Evolutionary conservation across 2,113 vertebrate genomes (phyloP).

Genomic region (Percina caprodes): DNA sequence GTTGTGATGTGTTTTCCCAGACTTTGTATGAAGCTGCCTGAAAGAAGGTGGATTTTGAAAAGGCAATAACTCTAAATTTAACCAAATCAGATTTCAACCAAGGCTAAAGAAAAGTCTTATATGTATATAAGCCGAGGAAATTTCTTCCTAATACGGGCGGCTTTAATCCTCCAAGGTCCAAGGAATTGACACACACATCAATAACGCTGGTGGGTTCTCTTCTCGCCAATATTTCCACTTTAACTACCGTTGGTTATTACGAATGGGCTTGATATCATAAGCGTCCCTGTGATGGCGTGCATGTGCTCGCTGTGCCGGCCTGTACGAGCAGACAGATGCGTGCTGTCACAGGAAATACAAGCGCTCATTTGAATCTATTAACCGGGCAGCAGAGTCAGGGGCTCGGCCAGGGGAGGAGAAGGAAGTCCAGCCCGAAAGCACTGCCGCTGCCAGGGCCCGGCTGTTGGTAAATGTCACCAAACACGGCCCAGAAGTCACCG

Average conservation of each 20-base stretch:
- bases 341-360: slow-evolving; percentile 80
- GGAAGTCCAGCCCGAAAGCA: background rate
- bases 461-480: too few relatives aligned
- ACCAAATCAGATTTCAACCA: slow-evolving; percentile 43
- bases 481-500: slow-evolving; percentile 14
- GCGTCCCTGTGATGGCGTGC: slow-evolving; percentile 40
- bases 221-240: slow-evolving; percentile 4
- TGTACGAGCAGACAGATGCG: slow-evolving; percentile 77
- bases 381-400: slow-evolving; percentile 36
- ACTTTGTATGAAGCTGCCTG: background rate
- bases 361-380: slow-evolving; percentile 82
- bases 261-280: slow-evolving; percentile 24
- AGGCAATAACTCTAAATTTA: slow-evolving; percentile 69
- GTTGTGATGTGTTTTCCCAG: background rate
- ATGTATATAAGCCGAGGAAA: slow-evolving; percentile 39
- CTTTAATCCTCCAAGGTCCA: slow-evolving; percentile 17
- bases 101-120: slow-evolving; percentile 24
- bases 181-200: slow-evolving; percentile 52
- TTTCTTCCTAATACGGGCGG: background rate
- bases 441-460: background rate
- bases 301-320: too few relatives aligned
- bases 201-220: slow-evolving; percentile 28
- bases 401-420: slow-evolving; percentile 20
- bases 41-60: slow-evolving; percentile 7
- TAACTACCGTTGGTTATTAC: slow-evolving; percentile 58